Base-by-base conservation (phyloP, 2,797 vertebrate species). In the Hemibagrus guttatus region DNA sequence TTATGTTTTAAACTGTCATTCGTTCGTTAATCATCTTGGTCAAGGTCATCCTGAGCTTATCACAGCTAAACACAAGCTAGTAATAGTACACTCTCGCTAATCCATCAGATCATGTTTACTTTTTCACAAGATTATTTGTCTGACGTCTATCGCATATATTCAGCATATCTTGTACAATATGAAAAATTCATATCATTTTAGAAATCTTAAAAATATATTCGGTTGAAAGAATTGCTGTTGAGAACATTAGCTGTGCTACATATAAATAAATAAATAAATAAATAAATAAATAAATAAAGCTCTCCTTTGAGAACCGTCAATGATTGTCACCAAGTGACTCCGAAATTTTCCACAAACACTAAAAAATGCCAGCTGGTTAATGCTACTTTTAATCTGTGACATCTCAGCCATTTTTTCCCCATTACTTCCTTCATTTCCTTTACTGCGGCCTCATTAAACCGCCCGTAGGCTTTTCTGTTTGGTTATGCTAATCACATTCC, bases 401-500 rank as follows among this genome's bases (percentile, higher is more conserved):
- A 79, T 19, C 81, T 81, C 52, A 17, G 26, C 46, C 23, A 12
- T 42, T 14, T 17, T 46, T 42, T 14, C 54, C 28, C 64, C 64
- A 39, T 39, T 2, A 42, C 56, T 46, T 79, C 52, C 35, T 64
- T 46, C 71, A 84, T 54, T 74, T 64, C 64, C 69, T 85, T 46
- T 75, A 23, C 59, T 39, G 31, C 6, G n/a, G 42, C 46, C 58
- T 74, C 71, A 84, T 84, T 64, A 87, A 71, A 81, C 82, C 58
- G 63, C 84, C 84, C 81, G 75, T 87, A 58, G 23, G 14, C 76
- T 86, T 84, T 86, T 87, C 71, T 42, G 46, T 87, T 89, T 86
- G 84, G 46, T 89, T 87, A 87, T 89, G 87, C 78, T 89, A 90
- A 90, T 89, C 84, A 86, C 71, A 61, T 69, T 61, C 39, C 49